phyloP scores from a whole-genome alignment of 2,113 vertebrate species.

The Centropus unirufus region DNA sequence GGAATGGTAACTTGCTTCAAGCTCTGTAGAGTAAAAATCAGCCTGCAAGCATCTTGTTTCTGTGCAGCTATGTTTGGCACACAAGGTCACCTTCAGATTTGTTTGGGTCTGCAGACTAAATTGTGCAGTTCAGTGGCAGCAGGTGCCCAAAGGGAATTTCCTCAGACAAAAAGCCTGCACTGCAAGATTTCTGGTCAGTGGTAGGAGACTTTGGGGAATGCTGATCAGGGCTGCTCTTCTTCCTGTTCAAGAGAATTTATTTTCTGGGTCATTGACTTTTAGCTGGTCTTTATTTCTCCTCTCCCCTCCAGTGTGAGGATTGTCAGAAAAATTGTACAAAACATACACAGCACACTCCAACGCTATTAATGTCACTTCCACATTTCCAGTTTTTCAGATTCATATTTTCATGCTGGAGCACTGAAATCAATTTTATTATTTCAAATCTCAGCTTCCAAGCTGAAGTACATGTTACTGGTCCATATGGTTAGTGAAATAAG shows the following conservation, averaged over 20 bases:
- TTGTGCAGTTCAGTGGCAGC: background rate
- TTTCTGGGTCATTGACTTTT: conserved; percentile 19
- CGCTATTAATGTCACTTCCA: background rate
- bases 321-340: background rate
- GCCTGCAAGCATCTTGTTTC: background rate
- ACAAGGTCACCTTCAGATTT: conserved; percentile 53
- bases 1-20: conserved; percentile 24
- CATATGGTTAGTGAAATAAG: background rate
- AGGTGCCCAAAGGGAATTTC: conserved; percentile 26
- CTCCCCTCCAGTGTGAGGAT: background rate
- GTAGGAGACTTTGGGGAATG: background rate
- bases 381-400: background rate
- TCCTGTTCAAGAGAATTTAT: background rate
- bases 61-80: conserved; percentile 18
- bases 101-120: conserved; percentile 18
- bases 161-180: background rate
- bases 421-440: background rate
- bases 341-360: background rate
- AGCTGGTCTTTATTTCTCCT: background rate
- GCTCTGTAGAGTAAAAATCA: conserved; percentile 38
- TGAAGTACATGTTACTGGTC: background rate
- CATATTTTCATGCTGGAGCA: background rate
- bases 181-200: background rate
- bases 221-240: background rate
- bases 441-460: background rate